Base-by-base conservation (phyloP, 2,797 vertebrate genomes). In the Pseudocheirus occidentalis region DNA sequence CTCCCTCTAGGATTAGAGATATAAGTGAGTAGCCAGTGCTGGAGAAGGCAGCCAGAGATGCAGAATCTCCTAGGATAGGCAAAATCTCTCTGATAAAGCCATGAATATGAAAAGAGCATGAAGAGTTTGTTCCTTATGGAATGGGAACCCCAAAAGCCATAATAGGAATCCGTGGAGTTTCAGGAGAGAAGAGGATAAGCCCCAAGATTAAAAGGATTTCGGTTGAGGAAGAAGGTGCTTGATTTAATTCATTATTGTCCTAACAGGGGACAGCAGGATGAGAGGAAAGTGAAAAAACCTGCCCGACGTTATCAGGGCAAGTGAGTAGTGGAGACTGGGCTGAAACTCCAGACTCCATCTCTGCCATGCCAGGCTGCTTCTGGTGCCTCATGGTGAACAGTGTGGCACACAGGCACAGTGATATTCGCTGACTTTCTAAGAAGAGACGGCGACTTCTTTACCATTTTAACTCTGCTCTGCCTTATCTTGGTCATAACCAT, bases 391-490 rank as follows among this genome's bases (percentile, higher is more conserved):
- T 90, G 29, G 18, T 53, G 73, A 90, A 53, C 56, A 18, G 52
- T 5, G 5, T 28, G 24, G 31, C 27, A 24, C 27, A 24, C 13
- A 52, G 3, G 55, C 55, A 56, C 13, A 27, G 3, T 31, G 13
- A 4, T 55, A 87, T 46, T 10, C 52, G 11, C 27, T 5, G 56
- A 50, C 50, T 87, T 96, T 73, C 91, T 54, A 28, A 94, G 53
- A 21, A 16, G 93, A 91, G 29, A 55, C 91, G 28, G n/a, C 90
- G 54, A 87, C 91, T 54, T 93, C 55, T 91, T 92, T 55, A 81
- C 40, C 93, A 5, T 95, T 29, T 91, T 92, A 27, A 57, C 40
- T 55, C 93, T 93, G 93, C 91, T 95, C 54, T 95, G 5, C 53
- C 66, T 46, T 66, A 31, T 90, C 89, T 95, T 40, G 53, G 16